Conservation (phyloP, 2,888 invertebrate species). For the Syrphus vitripennis region DNA sequence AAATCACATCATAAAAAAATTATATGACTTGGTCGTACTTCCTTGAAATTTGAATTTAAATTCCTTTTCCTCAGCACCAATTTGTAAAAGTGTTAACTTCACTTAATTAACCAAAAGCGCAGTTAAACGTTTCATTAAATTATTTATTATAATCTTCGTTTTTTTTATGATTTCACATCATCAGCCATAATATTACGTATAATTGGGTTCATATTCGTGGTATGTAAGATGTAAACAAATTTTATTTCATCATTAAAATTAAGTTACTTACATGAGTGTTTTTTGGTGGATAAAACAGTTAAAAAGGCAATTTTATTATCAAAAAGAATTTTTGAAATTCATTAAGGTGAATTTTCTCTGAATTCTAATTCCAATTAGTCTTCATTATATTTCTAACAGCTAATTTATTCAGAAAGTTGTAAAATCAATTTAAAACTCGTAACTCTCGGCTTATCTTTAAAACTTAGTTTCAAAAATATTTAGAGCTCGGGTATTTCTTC, state of each 20-base stretch:
- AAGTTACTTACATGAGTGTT: neutral
- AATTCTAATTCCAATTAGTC: too few species aligned
- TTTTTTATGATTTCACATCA: neutral
- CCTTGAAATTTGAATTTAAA: neutral
- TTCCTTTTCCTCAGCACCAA: too few species aligned
- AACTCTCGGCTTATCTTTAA: too few species aligned
- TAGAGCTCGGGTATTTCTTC: too few species aligned
- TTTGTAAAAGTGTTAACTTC: conserved; percentile 7
- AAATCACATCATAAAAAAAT: too few species aligned
- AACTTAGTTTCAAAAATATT: too few species aligned
- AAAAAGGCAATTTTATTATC: neutral
- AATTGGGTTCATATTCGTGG: neutral
- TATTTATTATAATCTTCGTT: neutral
- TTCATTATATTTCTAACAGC: too few species aligned
- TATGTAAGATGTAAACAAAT: neutral
- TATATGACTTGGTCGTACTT: too few species aligned
- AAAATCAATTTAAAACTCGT: too few species aligned
- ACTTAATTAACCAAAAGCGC: neutral
- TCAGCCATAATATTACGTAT: neutral
- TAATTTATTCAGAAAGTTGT: too few species aligned
- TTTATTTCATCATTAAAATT: neutral
- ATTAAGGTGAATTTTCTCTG: too few species aligned
- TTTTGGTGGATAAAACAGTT: neutral
- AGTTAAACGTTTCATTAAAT: conserved; percentile 22
- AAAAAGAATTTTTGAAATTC: neutral